These are phyloP conservation scores for Nomada ruficornis DNA, from an alignment of 2,888 invertebrate genomes.

Conservation along the genomic window DNA sequence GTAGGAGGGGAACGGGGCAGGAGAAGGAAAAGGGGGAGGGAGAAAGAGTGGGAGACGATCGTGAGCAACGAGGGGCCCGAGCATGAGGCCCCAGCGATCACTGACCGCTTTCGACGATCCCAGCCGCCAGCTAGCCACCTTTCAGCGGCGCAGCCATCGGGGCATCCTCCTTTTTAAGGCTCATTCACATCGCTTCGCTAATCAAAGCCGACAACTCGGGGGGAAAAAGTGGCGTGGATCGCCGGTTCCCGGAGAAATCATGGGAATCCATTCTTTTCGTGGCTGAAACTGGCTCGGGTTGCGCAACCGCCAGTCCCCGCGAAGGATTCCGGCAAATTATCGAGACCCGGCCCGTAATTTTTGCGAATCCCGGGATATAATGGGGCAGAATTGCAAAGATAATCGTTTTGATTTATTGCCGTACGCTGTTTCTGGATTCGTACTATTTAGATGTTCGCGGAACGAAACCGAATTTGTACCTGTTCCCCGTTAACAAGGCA, in stretches of 20 bases:
- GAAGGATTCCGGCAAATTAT: constrained; percentile 24
- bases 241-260: constrained; percentile 63
- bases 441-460: too few relatives aligned
- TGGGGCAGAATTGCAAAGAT: too few relatives aligned
- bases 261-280: constrained; percentile 60
- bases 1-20: not conserved
- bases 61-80: constrained; percentile 71
- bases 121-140: constrained; percentile 74
- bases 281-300: constrained; percentile 31
- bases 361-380: not conserved
- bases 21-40: constrained; percentile 25
- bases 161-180: constrained; percentile 72
- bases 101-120: constrained; percentile 77
- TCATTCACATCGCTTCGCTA: constrained; percentile 73
- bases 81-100: constrained; percentile 75
- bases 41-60: constrained; percentile 60
- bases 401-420: too few relatives aligned
- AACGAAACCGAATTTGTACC: not conserved
- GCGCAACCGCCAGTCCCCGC: constrained; percentile 31
- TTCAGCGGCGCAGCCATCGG: constrained; percentile 75
- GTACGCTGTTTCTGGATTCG: too few relatives aligned
- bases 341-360: not conserved
- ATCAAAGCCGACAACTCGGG: constrained; percentile 65
- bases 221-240: constrained; percentile 57
- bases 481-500: not conserved